phyloP scores from a whole-genome alignment of 1,140 invertebrate genomes.

The Adelges cooleyi region DNA sequence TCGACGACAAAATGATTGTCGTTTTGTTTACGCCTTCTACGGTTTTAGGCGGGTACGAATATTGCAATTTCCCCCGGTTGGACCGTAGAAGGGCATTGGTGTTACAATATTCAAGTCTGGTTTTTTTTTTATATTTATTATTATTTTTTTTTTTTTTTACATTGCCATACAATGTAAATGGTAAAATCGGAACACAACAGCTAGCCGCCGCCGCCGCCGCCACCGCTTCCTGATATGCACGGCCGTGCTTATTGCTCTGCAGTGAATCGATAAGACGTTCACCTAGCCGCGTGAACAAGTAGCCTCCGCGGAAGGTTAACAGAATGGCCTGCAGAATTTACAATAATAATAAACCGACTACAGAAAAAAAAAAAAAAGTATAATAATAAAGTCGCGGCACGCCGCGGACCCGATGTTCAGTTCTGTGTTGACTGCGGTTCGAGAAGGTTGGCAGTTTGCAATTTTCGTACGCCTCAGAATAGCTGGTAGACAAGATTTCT shows the following conservation, averaged over 20 bases:
- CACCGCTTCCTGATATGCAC: no score
- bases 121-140: no score
- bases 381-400: background rate
- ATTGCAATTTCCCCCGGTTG: no score
- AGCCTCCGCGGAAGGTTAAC: background rate
- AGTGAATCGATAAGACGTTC: background rate
- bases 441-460: conserved; percentile 23
- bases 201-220: no score
- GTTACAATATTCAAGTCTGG: no score
- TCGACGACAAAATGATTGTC: no score
- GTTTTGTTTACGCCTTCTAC: no score
- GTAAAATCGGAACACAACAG: no score
- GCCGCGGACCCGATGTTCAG: background rate
- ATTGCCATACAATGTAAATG: no score
- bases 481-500: background rate
- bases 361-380: background rate
- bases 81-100: no score
- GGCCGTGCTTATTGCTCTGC: background rate
- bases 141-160: no score
- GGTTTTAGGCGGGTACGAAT: no score
- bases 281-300: background rate
- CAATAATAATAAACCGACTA: background rate
- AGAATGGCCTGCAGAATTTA: background rate
- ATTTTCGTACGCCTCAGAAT: background rate
- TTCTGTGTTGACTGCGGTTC: conserved; percentile 28